These are phyloP conservation scores for Zaprionus lineosus DNA, from an alignment of 2,888 invertebrate species.

Conservation along the genomic window DNA sequence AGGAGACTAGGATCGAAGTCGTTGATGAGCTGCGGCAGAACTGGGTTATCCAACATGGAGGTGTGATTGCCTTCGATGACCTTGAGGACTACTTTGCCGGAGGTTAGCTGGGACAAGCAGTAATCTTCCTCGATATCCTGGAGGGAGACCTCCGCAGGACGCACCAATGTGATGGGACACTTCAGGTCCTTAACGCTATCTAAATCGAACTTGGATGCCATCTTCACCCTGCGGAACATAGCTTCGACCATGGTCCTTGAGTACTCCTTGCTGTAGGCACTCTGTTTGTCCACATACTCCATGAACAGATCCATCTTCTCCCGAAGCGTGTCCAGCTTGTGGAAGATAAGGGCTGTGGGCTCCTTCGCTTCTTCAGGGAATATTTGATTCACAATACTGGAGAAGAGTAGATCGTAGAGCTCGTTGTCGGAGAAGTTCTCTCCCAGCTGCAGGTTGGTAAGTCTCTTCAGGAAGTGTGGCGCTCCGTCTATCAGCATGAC, in stretches of 20 bases:
- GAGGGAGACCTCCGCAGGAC: constrained; percentile 86
- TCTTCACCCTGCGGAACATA: constrained; percentile 85
- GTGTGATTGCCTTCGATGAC: constrained; percentile 89
- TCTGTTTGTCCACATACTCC: constrained; percentile 82
- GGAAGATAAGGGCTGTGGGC: constrained; percentile 82
- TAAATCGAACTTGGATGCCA: constrained; percentile 83
- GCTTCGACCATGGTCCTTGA: constrained; percentile 81
- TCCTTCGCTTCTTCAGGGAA: constrained; percentile 80
- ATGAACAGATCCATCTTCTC: constrained; percentile 85
- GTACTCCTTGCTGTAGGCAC: constrained; percentile 82
- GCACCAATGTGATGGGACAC: constrained; percentile 85
- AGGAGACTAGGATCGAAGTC: constrained; percentile 79
- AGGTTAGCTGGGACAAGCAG: constrained; percentile 85
- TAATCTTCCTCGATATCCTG: constrained; percentile 86
- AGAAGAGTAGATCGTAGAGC: constrained; percentile 76
- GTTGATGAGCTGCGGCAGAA: constrained; percentile 86
- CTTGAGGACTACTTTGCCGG: constrained; percentile 85
- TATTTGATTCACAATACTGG: constrained; percentile 72
- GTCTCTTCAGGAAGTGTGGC: constrained; percentile 87
- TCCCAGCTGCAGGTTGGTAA: constrained; percentile 75
- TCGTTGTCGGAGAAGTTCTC: constrained; percentile 72
- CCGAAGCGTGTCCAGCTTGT: constrained; percentile 84
- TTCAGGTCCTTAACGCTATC: constrained; percentile 82
- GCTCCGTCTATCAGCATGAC: constrained; percentile 92
- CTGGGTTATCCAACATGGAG: constrained; percentile 87